These are phyloP conservation scores for Simalia tracyae DNA, from an alignment of 2,797 vertebrate species.

Conservation along the genomic window DNA sequence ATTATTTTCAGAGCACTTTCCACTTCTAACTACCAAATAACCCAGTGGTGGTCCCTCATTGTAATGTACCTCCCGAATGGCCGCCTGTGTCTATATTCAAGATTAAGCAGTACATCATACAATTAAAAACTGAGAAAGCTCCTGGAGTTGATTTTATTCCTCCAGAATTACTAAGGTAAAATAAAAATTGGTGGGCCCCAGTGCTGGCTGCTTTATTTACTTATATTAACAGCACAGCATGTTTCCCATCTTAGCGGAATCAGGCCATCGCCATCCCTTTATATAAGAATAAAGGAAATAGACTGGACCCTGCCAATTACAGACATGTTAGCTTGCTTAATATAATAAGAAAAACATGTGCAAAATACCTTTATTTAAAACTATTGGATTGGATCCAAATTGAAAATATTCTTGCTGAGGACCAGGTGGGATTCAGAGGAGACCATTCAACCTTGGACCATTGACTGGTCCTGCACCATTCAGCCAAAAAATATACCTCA, in stretches of 20 bases:
- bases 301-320: not conserved
- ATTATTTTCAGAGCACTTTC: not conserved
- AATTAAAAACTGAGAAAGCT: not conserved
- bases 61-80: not conserved
- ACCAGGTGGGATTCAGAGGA: not conserved
- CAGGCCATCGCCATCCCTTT: not conserved
- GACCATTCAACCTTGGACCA: not conserved
- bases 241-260: not conserved
- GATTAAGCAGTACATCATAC: not conserved
- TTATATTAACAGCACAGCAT: not conserved
- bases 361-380: not conserved
- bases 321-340: not conserved
- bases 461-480: not conserved
- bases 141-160: not conserved
- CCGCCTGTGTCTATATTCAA: not conserved
- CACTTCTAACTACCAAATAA: not conserved
- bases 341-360: not conserved
- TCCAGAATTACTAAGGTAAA: not conserved
- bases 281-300: not conserved
- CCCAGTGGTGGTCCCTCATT: not conserved
- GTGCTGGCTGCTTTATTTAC: not conserved
- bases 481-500: not conserved
- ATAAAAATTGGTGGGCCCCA: not conserved
- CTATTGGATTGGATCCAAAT: not conserved
- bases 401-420: not conserved